phyloP scores from a whole-genome alignment of 2,797 vertebrate genomes.

The Tenualosa thibaudeaui region DNA sequence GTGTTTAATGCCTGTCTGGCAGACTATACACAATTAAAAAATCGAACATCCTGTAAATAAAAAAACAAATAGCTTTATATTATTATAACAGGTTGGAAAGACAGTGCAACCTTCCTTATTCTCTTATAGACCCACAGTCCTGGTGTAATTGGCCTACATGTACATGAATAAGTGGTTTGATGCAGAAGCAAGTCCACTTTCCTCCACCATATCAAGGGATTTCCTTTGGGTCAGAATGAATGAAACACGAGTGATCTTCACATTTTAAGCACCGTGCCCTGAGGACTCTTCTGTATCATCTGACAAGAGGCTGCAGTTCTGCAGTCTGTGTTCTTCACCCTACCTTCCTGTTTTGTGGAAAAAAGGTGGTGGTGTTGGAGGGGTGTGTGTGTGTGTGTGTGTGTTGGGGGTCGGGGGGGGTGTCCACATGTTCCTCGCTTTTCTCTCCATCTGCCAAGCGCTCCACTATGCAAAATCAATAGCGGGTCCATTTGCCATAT shows the following conservation, averaged over 20 bases:
- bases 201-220: slow-evolving; percentile 37
- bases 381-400: too few species aligned
- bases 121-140: neutral
- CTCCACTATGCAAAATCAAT: slow-evolving; percentile 75
- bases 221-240: slow-evolving; percentile 44
- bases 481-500: slow-evolving; percentile 77
- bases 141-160: neutral
- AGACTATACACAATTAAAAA: neutral
- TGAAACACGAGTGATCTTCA: slow-evolving; percentile 47
- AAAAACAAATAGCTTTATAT: neutral
- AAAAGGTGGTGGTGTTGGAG: neutral
- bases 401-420: neutral
- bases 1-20: slow-evolving; percentile 8
- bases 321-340: slow-evolving; percentile 25
- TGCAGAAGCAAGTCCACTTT: slow-evolving; percentile 34
- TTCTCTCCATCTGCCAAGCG: slow-evolving; percentile 51
- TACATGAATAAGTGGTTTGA: slow-evolving; percentile 1
- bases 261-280: slow-evolving; percentile 39
- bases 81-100: neutral
- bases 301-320: slow-evolving; percentile 57
- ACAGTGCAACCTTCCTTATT: neutral
- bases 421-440: slow-evolving; percentile 64
- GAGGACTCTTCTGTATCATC: slow-evolving; percentile 57
- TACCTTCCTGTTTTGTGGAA: slow-evolving; percentile 43
- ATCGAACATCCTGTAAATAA: neutral